Evolutionary conservation across 2,113 vertebrate genomes (phyloP).

Genomic region (Stegostoma tigrinum): DNA sequence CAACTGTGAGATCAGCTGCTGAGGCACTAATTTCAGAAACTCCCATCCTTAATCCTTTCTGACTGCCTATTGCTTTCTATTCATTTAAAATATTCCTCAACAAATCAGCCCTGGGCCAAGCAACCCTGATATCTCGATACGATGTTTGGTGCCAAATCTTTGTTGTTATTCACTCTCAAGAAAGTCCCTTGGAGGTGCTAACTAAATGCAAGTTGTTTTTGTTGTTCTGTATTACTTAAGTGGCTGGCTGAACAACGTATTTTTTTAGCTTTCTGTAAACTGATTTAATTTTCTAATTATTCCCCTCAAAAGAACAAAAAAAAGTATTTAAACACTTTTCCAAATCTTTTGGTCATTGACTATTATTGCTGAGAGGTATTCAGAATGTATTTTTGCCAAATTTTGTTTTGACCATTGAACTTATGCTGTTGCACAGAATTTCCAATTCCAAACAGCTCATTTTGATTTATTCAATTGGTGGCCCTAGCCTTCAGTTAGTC

Average conservation of each 20-base stretch:
- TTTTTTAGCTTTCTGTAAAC: not conserved
- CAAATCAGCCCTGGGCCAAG: not conserved
- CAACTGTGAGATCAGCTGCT: not conserved
- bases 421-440: not conserved
- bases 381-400: not conserved
- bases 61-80: not conserved
- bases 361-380: not conserved
- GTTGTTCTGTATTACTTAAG: not conserved
- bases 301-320: not conserved
- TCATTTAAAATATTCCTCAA: not conserved
- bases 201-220: not conserved
- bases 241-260: not conserved
- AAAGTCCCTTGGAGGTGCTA: not conserved
- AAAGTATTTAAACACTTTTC: not conserved
- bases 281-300: not conserved
- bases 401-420: not conserved
- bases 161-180: not conserved
- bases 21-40: not conserved
- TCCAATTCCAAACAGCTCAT: not conserved
- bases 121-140: not conserved
- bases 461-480: not conserved
- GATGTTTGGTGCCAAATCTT: not conserved
- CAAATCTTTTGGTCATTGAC: not conserved
- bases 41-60: not conserved
- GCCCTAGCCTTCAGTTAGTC: not conserved